Evolutionary conservation across 2,888 invertebrate genomes (phyloP).

Genomic region (Gastracanthus pulcherrimus): DNA sequence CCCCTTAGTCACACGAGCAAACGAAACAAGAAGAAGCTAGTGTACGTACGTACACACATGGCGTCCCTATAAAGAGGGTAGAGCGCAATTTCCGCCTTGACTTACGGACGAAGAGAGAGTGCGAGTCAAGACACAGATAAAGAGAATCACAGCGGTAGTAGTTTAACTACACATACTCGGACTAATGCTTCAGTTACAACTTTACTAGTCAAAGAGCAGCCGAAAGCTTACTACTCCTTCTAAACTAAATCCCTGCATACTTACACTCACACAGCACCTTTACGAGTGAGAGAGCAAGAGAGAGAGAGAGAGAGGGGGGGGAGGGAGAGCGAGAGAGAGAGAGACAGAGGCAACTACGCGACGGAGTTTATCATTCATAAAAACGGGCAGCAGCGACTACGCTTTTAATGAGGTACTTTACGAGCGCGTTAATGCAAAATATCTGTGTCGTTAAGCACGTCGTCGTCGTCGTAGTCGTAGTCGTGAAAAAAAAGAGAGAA

Average conservation of each 20-base stretch:
- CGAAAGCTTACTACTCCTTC: not conserved
- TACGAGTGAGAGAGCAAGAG: too few species aligned
- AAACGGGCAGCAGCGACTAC: slow-evolving; percentile 9
- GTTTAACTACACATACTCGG: slow-evolving; percentile 7
- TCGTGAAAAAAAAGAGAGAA: not conserved
- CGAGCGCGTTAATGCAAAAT: slow-evolving; percentile 52
- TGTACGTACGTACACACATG: not conserved
- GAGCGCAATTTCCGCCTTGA: not conserved
- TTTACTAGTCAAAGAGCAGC: slow-evolving; percentile 24
- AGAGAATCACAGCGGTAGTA: too few species aligned
- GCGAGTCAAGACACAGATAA: not conserved
- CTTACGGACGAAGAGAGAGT: not conserved
- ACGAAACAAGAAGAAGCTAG: not conserved
- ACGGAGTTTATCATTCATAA: slow-evolving; percentile 55
- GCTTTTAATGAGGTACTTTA: slow-evolving; percentile 59
- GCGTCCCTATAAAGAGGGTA: not conserved
- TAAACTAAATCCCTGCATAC: not conserved
- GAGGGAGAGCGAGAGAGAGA: too few species aligned
- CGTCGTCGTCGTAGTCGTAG: too few species aligned
- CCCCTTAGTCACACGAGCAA: not conserved
- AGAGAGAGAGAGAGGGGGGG: not conserved
- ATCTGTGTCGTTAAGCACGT: slow-evolving; percentile 47
- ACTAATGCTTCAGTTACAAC: slow-evolving; percentile 32
- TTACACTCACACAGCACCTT: not conserved
- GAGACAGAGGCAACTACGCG: not conserved